Percentiles rank a stretch among this genome's conserved stretches.
These are phyloP conservation scores for Macrosteles quadrilineatus DNA, from an alignment of 1,140 invertebrate genomes.

Conservation along the genomic window DNA sequence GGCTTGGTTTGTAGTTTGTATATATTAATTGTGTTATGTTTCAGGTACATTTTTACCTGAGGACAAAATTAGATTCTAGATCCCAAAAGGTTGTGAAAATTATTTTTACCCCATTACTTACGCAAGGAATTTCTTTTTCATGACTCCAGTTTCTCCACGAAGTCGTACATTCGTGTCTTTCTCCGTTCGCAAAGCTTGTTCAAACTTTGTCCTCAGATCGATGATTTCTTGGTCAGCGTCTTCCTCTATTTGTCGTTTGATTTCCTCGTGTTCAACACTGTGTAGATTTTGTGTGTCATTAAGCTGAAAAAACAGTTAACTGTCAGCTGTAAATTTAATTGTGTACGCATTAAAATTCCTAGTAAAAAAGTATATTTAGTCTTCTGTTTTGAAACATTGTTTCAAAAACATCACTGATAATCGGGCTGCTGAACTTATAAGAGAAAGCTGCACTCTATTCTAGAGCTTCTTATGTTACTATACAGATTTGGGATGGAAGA, in stretches of 20 bases:
- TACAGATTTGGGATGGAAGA: too few relatives aligned
- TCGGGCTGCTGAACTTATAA: too few relatives aligned
- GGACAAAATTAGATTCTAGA: too few relatives aligned
- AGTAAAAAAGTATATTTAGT: too few relatives aligned
- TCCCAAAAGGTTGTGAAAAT: background rate
- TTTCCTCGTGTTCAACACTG: slow-evolving; percentile 68
- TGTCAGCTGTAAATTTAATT: background rate
- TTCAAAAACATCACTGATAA: too few relatives aligned
- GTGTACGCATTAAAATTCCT: background rate
- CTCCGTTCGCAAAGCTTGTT: slow-evolving; percentile 73
- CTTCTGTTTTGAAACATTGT: too few relatives aligned
- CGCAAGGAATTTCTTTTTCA: slow-evolving; percentile 75
- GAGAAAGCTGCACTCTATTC: too few relatives aligned
- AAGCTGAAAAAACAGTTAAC: slow-evolving; percentile 22
- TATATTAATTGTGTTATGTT: background rate
- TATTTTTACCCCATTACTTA: too few relatives aligned
- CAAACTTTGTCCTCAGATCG: slow-evolving; percentile 66
- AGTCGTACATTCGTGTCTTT: slow-evolving; percentile 73
- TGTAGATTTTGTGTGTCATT: slow-evolving; percentile 30
- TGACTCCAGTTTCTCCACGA: slow-evolving; percentile 78
- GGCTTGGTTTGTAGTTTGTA: too few relatives aligned
- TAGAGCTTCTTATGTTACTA: too few relatives aligned
- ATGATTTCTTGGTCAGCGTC: slow-evolving; percentile 77
- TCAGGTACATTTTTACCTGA: background rate
- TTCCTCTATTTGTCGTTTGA: slow-evolving; percentile 78